A percentile compares a stretch with the other conserved stretches of the same genome.
phyloP scores from a whole-genome alignment of 1,140 invertebrate genomes.

The Venturia canescens region DNA sequence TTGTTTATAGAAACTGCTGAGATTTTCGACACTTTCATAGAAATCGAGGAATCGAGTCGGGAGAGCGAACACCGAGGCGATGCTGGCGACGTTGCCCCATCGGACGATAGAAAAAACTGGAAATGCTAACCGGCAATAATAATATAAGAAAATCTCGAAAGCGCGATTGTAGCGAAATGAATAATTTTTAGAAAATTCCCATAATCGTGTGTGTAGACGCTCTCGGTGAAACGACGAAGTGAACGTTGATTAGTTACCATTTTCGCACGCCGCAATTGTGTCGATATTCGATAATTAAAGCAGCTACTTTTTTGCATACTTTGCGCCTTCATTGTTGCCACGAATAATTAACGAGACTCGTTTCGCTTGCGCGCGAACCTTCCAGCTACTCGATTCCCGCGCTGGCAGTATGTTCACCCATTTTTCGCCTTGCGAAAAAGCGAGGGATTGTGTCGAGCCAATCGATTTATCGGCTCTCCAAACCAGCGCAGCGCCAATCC shows the following conservation, averaged over 20 bases:
- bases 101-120: no score
- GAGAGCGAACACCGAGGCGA: no score
- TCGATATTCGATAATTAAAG: conserved; percentile 28
- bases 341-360: not conserved
- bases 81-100: no score
- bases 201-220: not conserved
- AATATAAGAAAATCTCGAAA: not conserved
- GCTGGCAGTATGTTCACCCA: not conserved
- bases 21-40: no score
- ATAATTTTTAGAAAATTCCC: not conserved
- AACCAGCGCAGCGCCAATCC: no score
- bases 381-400: conserved; percentile 17
- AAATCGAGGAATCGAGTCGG: no score
- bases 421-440: no score
- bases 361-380: conserved; percentile 28
- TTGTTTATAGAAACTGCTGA: no score
- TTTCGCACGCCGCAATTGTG: conserved; percentile 36
- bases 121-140: no score
- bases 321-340: not conserved
- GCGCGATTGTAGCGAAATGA: not conserved
- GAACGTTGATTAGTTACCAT: conserved; percentile 13
- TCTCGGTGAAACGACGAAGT: not conserved
- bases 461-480: no score
- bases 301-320: not conserved
- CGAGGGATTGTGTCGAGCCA: no score